Percentiles rank a stretch among this genome's conserved stretches.
Evolutionary conservation across 2,113 vertebrate genomes (phyloP).

Genomic region (Eleginops maclovinus): DNA sequence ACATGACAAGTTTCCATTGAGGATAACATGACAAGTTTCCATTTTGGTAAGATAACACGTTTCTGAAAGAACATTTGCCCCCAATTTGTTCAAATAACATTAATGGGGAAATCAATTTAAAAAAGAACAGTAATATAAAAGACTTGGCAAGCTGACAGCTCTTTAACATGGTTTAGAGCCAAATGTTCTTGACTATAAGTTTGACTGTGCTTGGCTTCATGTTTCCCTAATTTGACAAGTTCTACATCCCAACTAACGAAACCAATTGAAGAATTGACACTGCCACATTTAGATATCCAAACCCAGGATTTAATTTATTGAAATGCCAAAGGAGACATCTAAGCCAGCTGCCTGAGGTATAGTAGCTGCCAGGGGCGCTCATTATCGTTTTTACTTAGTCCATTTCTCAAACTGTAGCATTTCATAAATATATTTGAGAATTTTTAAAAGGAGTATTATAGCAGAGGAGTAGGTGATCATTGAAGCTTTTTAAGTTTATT

Average conservation of each 20-base stretch:
- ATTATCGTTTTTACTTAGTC: background rate
- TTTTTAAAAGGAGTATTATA: background rate
- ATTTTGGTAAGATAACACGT: background rate
- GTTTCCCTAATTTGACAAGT: constrained; percentile 20
- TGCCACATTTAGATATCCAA: background rate
- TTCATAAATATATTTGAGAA: background rate
- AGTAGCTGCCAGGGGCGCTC: constrained; percentile 8
- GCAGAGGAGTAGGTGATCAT: background rate
- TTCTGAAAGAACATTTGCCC: background rate
- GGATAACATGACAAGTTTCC: too few species aligned
- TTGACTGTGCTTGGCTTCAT: constrained; percentile 5
- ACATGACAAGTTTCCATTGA: too few species aligned
- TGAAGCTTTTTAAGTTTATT: background rate
- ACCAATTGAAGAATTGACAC: background rate
- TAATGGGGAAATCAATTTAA: background rate
- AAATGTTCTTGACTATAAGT: constrained; percentile 9
- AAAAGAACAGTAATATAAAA: background rate
- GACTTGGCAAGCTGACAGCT: background rate
- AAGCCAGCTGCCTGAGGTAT: background rate
- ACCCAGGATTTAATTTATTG: constrained; percentile 5
- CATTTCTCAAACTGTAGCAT: background rate
- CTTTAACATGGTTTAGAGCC: constrained; percentile 3
- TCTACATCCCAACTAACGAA: constrained; percentile 12
- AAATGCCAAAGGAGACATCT: background rate
- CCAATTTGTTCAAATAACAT: background rate